phyloP scores from a whole-genome alignment of 2,797 vertebrate species.

The Masticophis lateralis region DNA sequence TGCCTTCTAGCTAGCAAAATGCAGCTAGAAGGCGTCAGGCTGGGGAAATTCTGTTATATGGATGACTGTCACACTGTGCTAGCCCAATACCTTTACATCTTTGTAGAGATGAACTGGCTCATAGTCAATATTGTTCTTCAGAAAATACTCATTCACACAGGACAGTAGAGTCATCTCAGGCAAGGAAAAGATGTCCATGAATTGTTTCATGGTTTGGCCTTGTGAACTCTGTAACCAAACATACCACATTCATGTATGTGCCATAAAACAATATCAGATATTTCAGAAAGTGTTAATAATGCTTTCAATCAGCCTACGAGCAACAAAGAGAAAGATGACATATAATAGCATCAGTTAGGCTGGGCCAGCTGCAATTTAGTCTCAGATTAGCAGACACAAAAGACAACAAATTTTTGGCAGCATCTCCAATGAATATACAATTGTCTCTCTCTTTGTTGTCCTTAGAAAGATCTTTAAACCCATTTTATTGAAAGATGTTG shows the following conservation, averaged over 20 bases:
- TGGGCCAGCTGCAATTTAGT: background rate
- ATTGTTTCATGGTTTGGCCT: conserved; percentile 96
- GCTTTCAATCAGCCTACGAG: background rate
- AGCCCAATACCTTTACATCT: conserved; percentile 87
- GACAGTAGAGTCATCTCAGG: conserved; percentile 96
- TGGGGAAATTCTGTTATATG: background rate
- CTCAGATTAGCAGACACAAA: background rate
- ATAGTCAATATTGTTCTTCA: conserved; percentile 97
- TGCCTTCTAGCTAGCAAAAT: background rate
- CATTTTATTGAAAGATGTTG: background rate
- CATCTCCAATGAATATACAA: background rate
- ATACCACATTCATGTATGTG: conserved; percentile 27
- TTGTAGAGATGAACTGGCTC: conserved; percentile 98
- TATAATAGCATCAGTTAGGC: background rate
- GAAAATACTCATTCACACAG: conserved; percentile 96
- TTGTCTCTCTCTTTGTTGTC: background rate
- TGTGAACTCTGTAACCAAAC: conserved; percentile 83
- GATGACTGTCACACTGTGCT: background rate
- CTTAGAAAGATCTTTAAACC: background rate
- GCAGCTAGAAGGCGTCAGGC: background rate
- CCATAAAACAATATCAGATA: background rate
- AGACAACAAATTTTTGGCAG: background rate
- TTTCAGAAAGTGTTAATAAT: conserved; percentile 16
- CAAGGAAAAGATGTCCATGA: conserved; percentile 98
- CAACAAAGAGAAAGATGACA: background rate